Percentiles rank a stretch among this genome's conserved stretches.
phyloP scores from a whole-genome alignment of 2,888 invertebrate genomes.

The Carpatolechia fugitivella region DNA sequence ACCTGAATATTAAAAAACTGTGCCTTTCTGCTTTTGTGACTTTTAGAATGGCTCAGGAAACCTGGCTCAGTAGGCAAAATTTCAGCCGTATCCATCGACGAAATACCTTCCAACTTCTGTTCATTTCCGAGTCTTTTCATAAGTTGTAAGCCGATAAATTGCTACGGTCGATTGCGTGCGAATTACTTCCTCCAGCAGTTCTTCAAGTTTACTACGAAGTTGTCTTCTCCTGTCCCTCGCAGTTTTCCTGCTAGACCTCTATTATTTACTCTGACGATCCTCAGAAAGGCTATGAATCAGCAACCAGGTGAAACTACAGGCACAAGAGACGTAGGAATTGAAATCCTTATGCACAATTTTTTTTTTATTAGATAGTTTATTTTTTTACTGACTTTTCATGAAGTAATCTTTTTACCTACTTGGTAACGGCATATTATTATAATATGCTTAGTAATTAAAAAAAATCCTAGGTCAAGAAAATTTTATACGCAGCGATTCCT shows the following conservation, averaged over 20 bases:
- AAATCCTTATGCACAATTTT: too few relatives aligned
- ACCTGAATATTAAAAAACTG: too few relatives aligned
- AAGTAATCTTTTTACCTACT: too few relatives aligned
- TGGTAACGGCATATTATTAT: too few relatives aligned
- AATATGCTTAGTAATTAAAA: too few relatives aligned
- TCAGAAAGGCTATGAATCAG: background rate
- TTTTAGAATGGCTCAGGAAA: too few relatives aligned
- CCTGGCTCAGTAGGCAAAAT: background rate
- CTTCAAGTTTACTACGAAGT: conserved; percentile 36
- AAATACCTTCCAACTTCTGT: background rate
- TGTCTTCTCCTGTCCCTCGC: background rate
- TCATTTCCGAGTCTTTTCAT: conserved; percentile 31
- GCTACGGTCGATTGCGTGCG: conserved; percentile 53
- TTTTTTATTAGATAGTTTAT: too few relatives aligned
- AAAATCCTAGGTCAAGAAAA: too few relatives aligned
- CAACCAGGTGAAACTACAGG: background rate
- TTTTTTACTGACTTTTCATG: too few relatives aligned
- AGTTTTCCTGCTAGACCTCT: conserved; percentile 8
- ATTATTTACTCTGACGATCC: background rate
- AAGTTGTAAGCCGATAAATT: conserved; percentile 57
- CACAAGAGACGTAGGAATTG: background rate
- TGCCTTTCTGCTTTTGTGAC: too few relatives aligned
- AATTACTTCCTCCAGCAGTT: conserved; percentile 49
- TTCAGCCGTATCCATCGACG: background rate
- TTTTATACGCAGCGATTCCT: too few relatives aligned